Percentiles rank a stretch among this genome's conserved stretches.
phyloP scores from a whole-genome alignment of 1,140 invertebrate genomes.

The Episyrphus balteatus region DNA sequence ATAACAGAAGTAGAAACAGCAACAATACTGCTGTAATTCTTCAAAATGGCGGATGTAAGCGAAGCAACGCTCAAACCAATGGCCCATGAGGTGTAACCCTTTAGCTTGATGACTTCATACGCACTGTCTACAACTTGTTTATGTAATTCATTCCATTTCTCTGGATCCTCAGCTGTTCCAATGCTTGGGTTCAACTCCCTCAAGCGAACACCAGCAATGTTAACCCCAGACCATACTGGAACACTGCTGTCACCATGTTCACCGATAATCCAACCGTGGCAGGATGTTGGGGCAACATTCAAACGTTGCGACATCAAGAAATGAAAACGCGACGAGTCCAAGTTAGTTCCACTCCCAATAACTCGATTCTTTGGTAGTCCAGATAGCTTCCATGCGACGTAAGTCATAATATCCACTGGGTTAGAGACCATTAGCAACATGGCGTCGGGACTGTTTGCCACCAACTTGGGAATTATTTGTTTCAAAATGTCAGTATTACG shows the following conservation, averaged over 20 bases:
- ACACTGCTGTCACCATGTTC: conserved; percentile 79
- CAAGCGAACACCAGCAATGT: conserved; percentile 76
- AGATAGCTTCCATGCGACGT: conserved; percentile 87
- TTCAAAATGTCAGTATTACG: conserved; percentile 84
- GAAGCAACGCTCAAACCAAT: conserved; percentile 74
- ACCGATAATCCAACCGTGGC: conserved; percentile 82
- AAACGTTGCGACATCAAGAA: conserved; percentile 75
- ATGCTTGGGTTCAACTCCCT: conserved; percentile 63
- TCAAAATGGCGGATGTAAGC: conserved; percentile 59
- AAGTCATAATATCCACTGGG: conserved; percentile 82
- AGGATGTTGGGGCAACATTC: conserved; percentile 65
- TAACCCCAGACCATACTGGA: conserved; percentile 86
- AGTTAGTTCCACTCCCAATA: conserved; percentile 82
- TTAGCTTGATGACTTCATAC: conserved; percentile 78
- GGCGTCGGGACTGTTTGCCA: conserved; percentile 70
- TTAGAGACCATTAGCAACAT: conserved; percentile 84
- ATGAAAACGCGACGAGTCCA: conserved; percentile 83
- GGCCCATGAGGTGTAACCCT: conserved; percentile 85
- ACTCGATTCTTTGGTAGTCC: conserved; percentile 76
- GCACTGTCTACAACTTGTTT: conserved; percentile 72
- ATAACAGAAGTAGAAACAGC: conserved; percentile 71
- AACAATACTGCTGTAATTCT: conserved; percentile 66
- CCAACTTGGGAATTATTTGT: conserved; percentile 65
- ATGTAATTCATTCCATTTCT: conserved; percentile 69
- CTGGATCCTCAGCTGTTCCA: conserved; percentile 58